Base-by-base conservation (phyloP, 2,113 vertebrate genomes). In the Archilochus colubris region DNA sequence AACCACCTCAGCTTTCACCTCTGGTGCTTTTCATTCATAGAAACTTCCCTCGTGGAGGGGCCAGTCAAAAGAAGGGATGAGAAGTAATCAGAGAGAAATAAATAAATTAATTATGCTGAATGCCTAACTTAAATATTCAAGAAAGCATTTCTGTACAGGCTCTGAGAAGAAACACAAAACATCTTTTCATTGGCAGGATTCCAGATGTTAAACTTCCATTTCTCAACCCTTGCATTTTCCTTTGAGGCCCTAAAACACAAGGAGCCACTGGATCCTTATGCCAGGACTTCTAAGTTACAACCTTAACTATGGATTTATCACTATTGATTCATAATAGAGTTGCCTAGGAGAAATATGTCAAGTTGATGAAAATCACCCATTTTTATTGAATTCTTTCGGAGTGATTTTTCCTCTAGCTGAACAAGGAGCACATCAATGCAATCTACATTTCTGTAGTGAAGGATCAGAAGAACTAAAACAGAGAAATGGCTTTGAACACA, bases 331-430 rank as follows among this genome's bases (percentile, higher is more conserved):
- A 82, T 59, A 63, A 44, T 44, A 69, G 2, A 63, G 84, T 6
- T 79, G 62, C 51, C 55, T 27, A 54, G 38, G 55, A 85, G 70
- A 92, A 94, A 94, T 80, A 88, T 9, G 94, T 85, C 88, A 86
- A 73, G 61, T 74, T 74, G 84, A 93, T 93, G 83, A 95, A 95
- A 97, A 94, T 82, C 74, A 80, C 33, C 55, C 82, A 55, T 79
- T 93, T 91, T 70, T 81, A 95, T 85, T 91, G 79, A 89, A 78
- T 89, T 24, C 31, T 59, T 31, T 70, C 91, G 61, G 14, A 95
- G 82, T 81, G 72, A 95, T 50, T 95, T 95, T 82, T 88, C 82
- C 72, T 86, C 28, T 68, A 83, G 70, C 76, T 59, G 89, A 89
- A 93, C 75, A 95, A 73, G 92, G 88, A 55, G 25, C n/a, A 43